Conservation (phyloP, 2,888 invertebrate genomes). For the Rhingia campestris region DNA sequence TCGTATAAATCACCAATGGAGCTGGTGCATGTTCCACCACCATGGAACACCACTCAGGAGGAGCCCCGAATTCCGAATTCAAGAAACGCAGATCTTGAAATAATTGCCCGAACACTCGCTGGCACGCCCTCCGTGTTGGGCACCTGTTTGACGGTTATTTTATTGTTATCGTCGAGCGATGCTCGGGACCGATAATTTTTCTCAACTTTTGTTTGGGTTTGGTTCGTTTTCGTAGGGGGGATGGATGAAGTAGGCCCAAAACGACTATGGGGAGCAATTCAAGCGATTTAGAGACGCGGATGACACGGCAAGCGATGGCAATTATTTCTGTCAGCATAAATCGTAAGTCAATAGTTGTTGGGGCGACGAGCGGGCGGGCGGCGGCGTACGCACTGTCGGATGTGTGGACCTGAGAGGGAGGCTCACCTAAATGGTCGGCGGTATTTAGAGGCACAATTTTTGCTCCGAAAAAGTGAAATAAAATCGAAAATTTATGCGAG, state of each 20-base stretch:
- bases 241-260: conserved; percentile 10
- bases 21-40: conserved; percentile 65
- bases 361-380: neutral
- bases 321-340: conserved; percentile 74
- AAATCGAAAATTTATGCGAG: conserved; percentile 72
- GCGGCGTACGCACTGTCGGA: neutral
- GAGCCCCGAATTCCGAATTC: conserved; percentile 13
- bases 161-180: conserved; percentile 64
- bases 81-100: conserved; percentile 41
- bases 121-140: conserved; percentile 57
- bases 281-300: conserved; percentile 55
- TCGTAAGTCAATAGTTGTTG: conserved; percentile 64
- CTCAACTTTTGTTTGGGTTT: neutral
- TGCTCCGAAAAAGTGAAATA: conserved; percentile 57
- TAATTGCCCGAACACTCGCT: conserved; percentile 63
- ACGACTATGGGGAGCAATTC: conserved; percentile 66
- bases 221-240: no score
- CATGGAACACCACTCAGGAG: conserved; percentile 40
- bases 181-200: conserved; percentile 27
- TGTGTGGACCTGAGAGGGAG: neutral
- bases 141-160: conserved; percentile 74
- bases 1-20: conserved; percentile 65
- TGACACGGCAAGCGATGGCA: conserved; percentile 66
- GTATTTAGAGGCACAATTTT: conserved; percentile 49
- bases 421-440: conserved; percentile 14